These are phyloP conservation scores for Eolophus roseicapilla DNA, from an alignment of 2,113 vertebrate species.

Conservation along the genomic window DNA sequence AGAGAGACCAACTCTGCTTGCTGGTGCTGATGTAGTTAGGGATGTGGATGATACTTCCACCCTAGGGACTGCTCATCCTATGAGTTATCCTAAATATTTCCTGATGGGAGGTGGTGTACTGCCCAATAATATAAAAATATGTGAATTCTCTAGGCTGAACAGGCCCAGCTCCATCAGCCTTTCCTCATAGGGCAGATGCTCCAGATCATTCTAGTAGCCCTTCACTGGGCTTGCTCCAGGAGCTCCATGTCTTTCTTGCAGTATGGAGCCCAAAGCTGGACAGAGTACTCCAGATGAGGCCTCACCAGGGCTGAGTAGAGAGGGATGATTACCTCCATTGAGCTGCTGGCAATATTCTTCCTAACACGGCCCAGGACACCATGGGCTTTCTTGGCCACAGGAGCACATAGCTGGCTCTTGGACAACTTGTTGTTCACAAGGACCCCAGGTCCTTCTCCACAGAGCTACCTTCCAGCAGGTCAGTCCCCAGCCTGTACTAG, in stretches of 20 bases:
- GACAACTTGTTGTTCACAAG: background rate
- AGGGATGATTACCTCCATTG: background rate
- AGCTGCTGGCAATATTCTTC: background rate
- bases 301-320: background rate
- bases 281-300: background rate
- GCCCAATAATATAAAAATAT: background rate
- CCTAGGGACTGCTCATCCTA: background rate
- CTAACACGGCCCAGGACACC: background rate
- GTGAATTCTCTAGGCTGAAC: background rate
- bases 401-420: background rate
- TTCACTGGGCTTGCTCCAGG: background rate
- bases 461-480: background rate
- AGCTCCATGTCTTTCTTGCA: background rate
- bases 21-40: background rate
- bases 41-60: background rate
- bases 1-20: background rate
- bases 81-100: background rate
- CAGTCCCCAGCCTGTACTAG: background rate
- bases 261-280: background rate
- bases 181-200: background rate
- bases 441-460: background rate
- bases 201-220: background rate
- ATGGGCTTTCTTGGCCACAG: background rate
- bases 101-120: background rate
- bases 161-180: background rate